Conservation (phyloP, 2,888 invertebrate genomes). For the Oeneis ivallda region DNA sequence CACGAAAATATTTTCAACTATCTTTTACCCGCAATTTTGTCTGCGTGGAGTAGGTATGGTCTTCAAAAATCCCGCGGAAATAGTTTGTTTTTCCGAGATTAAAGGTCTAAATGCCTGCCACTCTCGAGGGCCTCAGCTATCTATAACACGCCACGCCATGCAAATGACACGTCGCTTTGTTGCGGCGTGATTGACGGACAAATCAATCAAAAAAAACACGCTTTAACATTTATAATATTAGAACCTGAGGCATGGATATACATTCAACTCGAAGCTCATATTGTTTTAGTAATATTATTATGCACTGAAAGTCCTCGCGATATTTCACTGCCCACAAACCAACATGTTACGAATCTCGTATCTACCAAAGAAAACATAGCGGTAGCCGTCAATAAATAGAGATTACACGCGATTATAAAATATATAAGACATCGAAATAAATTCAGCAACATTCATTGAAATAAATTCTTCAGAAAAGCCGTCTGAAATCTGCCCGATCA, state of each 20-base stretch:
- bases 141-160: no score
- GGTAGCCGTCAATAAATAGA: slow-evolving; percentile 49
- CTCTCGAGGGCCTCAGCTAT: no score
- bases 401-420: slow-evolving; percentile 53
- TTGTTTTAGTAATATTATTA: not conserved
- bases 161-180: no score
- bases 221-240: no score
- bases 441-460: slow-evolving; percentile 56
- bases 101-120: no score
- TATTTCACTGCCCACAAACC: slow-evolving; percentile 24
- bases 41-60: no score
- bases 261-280: not conserved
- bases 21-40: no score
- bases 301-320: not conserved
- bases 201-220: no score
- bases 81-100: no score
- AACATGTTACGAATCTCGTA: slow-evolving; percentile 17
- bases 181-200: no score
- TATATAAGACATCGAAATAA: slow-evolving; percentile 48
- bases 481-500: slow-evolving; percentile 62
- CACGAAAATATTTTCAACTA: not conserved
- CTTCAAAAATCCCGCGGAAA: no score
- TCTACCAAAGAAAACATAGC: slow-evolving; percentile 30
- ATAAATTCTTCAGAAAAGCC: slow-evolving; percentile 59
- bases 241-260: not conserved